Evolutionary conservation across 2,113 vertebrate genomes (phyloP).

Genomic region (Cinclus mexicanus): DNA sequence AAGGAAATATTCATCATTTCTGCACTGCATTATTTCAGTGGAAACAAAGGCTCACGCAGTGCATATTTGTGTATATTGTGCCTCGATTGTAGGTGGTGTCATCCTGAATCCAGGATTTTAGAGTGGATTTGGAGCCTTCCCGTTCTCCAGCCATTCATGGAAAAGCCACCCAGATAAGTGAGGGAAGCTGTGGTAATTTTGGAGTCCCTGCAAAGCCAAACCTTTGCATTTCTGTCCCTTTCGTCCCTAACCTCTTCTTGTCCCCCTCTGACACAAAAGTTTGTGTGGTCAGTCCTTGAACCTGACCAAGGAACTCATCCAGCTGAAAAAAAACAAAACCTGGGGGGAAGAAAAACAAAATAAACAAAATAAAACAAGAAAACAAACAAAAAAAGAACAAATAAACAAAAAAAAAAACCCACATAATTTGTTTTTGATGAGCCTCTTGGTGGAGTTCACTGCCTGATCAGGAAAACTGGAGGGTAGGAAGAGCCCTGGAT

Average conservation of each 20-base stretch:
- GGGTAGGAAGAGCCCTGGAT: not conserved
- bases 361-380: too few relatives aligned
- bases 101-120: not conserved
- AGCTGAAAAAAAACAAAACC: not conserved
- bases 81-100: not conserved
- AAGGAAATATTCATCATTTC: slow-evolving; percentile 69
- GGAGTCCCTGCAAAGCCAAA: not conserved
- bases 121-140: not conserved
- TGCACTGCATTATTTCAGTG: slow-evolving; percentile 66
- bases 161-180: not conserved
- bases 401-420: too few relatives aligned
- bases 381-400: too few relatives aligned
- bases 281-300: not conserved
- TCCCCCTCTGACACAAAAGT: not conserved
- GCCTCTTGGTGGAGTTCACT: not conserved
- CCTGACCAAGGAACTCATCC: not conserved
- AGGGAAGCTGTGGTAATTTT: not conserved
- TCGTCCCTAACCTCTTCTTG: not conserved
- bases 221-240: not conserved
- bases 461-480: not conserved
- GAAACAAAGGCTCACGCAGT: slow-evolving; percentile 66
- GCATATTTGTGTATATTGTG: not conserved
- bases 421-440: not conserved
- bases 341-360: not conserved
- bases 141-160: not conserved